Percentiles rank a stretch among this genome's conserved stretches.
Evolutionary conservation across 1,140 invertebrate species (phyloP).

Genomic region (Atopsyche davidsoni): DNA sequence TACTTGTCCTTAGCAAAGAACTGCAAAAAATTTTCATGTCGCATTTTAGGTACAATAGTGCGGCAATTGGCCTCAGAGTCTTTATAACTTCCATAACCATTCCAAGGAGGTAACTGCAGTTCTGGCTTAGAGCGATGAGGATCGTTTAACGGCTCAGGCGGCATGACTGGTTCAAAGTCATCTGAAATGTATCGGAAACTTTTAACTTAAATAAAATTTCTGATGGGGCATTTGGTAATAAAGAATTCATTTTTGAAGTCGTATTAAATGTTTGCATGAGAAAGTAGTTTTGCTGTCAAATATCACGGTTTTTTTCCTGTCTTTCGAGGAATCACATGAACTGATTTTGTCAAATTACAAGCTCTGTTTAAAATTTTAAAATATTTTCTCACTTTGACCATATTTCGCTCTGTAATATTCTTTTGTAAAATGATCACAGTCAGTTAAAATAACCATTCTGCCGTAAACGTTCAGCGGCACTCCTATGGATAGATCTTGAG

Average conservation of each 20-base stretch:
- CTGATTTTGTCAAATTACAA: too few species aligned
- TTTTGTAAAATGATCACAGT: constrained; percentile 83
- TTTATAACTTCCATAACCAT: constrained; percentile 79
- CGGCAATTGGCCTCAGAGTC: constrained; percentile 83
- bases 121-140: constrained; percentile 38
- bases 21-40: constrained; percentile 71
- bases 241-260: too few species aligned
- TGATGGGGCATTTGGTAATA: too few species aligned
- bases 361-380: too few species aligned
- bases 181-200: constrained; percentile 40
- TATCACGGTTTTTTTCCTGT: too few species aligned
- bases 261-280: too few species aligned
- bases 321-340: too few species aligned
- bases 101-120: constrained; percentile 74
- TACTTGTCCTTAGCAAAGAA: constrained; percentile 73
- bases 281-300: too few species aligned
- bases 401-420: constrained; percentile 72
- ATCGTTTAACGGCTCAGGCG: constrained; percentile 38
- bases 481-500: constrained; percentile 71
- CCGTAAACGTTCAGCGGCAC: constrained; percentile 73
- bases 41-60: constrained; percentile 67
- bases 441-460: constrained; percentile 70
- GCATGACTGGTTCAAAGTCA: constrained; percentile 52
- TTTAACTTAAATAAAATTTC: constrained; percentile 33
- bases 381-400: constrained; percentile 41